Evolutionary conservation across 2,888 invertebrate genomes (phyloP).

Genomic region (Dromius quadrimaculatus): DNA sequence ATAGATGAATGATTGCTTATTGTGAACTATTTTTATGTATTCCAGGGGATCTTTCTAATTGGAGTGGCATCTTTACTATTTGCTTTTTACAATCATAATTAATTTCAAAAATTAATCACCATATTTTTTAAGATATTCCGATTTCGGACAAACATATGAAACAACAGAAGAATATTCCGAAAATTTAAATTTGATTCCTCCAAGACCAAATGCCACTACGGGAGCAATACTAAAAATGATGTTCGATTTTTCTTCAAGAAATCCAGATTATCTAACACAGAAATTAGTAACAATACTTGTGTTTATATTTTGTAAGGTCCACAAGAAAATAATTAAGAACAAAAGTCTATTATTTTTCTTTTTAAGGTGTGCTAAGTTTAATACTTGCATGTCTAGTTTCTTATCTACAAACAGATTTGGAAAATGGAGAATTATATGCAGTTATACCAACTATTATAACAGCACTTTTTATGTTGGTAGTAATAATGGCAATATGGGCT

Average conservation of each 20-base stretch:
- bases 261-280: constrained; percentile 68
- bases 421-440: constrained; percentile 63
- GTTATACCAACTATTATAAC: constrained; percentile 61
- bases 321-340: background rate
- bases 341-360: constrained; percentile 33
- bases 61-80: too few relatives aligned
- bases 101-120: background rate
- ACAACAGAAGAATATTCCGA: constrained; percentile 15
- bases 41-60: too few relatives aligned
- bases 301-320: constrained; percentile 67
- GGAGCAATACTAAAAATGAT: constrained; percentile 63
- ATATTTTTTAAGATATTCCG: constrained; percentile 30
- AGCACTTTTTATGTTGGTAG: constrained; percentile 61
- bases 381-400: constrained; percentile 61
- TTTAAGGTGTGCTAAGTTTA: constrained; percentile 62
- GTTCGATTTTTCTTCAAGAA: constrained; percentile 64
- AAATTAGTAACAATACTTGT: constrained; percentile 67
- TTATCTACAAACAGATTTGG: constrained; percentile 61
- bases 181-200: constrained; percentile 16
- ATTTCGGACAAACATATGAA: constrained; percentile 2
- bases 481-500: constrained; percentile 70
- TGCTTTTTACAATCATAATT: background rate
- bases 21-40: background rate
- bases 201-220: background rate
- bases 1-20: background rate